phyloP scores from a whole-genome alignment of 2,113 vertebrate genomes.

The Porphyrio hochstetteri region DNA sequence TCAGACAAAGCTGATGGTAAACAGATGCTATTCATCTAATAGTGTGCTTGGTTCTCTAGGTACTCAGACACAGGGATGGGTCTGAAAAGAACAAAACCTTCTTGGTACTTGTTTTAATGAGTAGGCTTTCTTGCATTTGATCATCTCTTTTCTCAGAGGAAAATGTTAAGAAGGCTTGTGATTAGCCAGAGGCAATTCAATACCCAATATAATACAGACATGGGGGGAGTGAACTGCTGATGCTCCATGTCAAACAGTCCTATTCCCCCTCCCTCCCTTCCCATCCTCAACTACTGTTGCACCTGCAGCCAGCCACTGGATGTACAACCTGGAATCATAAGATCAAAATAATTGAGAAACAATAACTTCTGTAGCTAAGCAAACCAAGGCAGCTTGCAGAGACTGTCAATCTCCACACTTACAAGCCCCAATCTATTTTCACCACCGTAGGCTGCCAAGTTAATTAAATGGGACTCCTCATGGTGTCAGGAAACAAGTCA shows the following conservation, averaged over 20 bases:
- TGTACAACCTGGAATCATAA: background rate
- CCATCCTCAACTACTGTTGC: background rate
- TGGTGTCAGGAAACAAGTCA: constrained; percentile 56
- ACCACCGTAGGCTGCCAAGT: constrained; percentile 6
- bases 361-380: constrained; percentile 16
- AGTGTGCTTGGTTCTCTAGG: background rate
- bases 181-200: constrained; percentile 49
- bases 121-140: constrained; percentile 61
- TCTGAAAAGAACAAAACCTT: constrained; percentile 62
- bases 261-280: background rate
- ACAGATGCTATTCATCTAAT: constrained; percentile 55
- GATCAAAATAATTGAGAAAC: constrained; percentile 40
- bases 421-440: constrained; percentile 42
- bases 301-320: background rate
- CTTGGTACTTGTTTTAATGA: constrained; percentile 56
- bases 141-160: constrained; percentile 65
- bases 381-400: constrained; percentile 26
- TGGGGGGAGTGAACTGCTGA: constrained; percentile 4
- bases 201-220: background rate
- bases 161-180: constrained; percentile 42
- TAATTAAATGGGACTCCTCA: constrained; percentile 53
- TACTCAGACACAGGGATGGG: constrained; percentile 26
- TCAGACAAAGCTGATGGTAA: constrained; percentile 64
- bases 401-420: constrained; percentile 48
- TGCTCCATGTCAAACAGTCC: background rate